These are phyloP conservation scores for Rotaria macrura DNA, from an alignment of 2,888 invertebrate genomes.

Conservation along the genomic window DNA sequence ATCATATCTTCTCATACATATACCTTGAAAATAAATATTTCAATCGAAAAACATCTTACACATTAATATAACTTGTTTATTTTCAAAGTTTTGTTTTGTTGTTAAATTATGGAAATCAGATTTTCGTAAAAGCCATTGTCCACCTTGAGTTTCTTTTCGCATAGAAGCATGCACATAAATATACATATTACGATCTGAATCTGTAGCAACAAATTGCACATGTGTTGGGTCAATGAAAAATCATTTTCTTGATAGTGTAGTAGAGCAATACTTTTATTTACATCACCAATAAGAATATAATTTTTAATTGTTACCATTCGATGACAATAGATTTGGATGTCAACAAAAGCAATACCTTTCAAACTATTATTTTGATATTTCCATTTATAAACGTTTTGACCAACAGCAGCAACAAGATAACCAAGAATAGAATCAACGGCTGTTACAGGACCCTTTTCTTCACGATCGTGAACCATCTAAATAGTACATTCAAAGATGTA, in stretches of 20 bases:
- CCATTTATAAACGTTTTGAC: constrained; percentile 98
- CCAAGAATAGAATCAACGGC: constrained; percentile 86
- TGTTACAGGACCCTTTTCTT: constrained; percentile 96
- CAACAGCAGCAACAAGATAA: constrained; percentile 85
- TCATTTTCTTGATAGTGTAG: constrained; percentile 78
- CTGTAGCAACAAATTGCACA: constrained; percentile 57
- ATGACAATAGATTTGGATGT: constrained; percentile 94
- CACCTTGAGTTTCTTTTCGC: constrained; percentile 56
- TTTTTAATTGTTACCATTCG: constrained; percentile 81
- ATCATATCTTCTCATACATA: too few species aligned
- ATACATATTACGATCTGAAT: constrained; percentile 73
- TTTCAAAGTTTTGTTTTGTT: constrained; percentile 8
- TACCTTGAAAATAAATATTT: too few species aligned
- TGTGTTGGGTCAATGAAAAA: constrained; percentile 19
- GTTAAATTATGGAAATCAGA: constrained; percentile 64
- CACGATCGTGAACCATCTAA: constrained; percentile 58
- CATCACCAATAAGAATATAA: constrained; percentile 84
- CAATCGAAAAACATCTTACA: background rate
- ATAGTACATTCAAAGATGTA: background rate
- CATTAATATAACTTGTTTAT: constrained; percentile 25
- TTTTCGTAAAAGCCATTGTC: constrained; percentile 74
- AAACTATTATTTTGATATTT: constrained; percentile 89
- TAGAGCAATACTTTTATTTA: constrained; percentile 83
- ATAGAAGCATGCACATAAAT: constrained; percentile 88
- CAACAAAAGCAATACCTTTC: constrained; percentile 93